Percentiles rank a stretch among this genome's conserved stretches.
These are phyloP conservation scores for Dolichallabes microphthalmus DNA, from an alignment of 2,113 vertebrate genomes.

Conservation along the genomic window DNA sequence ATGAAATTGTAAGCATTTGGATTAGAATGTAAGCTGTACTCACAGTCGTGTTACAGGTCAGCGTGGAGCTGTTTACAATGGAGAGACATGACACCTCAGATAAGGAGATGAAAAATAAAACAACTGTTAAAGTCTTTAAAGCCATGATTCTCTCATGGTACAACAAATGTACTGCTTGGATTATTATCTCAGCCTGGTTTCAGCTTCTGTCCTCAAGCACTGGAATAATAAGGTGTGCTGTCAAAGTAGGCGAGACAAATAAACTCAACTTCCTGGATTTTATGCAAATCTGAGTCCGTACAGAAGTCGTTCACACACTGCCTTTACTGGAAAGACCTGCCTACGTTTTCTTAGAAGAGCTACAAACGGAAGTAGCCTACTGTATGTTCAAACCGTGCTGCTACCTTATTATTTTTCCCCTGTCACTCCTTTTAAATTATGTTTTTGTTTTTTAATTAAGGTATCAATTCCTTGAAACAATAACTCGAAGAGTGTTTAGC, in stretches of 20 bases:
- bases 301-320: neutral
- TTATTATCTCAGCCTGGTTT: neutral
- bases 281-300: slow-evolving; percentile 39
- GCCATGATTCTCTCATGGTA: slow-evolving; percentile 9
- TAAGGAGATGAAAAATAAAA: slow-evolving; percentile 20
- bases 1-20: neutral
- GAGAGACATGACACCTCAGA: slow-evolving; percentile 14
- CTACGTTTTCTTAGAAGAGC: slow-evolving; percentile 7
- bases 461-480: too few species aligned
- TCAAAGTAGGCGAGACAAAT: slow-evolving; percentile 3
- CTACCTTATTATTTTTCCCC: neutral
- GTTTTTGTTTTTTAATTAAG: neutral
- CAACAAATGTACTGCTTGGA: too few species aligned
- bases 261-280: slow-evolving; percentile 48
- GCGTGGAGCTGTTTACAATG: slow-evolving; percentile 35
- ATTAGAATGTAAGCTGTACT: neutral
- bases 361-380: neutral
- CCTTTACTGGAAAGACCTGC: slow-evolving; percentile 40
- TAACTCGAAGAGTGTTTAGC: neutral
- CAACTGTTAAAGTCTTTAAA: neutral
- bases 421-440: neutral
- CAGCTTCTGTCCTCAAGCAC: neutral
- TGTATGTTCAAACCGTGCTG: too few species aligned
- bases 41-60: slow-evolving; percentile 54
- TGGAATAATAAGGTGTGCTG: neutral